Percentiles rank a stretch among this genome's conserved stretches.
phyloP scores from a whole-genome alignment of 2,797 vertebrate genomes.

The Enteromius radiatus region DNA sequence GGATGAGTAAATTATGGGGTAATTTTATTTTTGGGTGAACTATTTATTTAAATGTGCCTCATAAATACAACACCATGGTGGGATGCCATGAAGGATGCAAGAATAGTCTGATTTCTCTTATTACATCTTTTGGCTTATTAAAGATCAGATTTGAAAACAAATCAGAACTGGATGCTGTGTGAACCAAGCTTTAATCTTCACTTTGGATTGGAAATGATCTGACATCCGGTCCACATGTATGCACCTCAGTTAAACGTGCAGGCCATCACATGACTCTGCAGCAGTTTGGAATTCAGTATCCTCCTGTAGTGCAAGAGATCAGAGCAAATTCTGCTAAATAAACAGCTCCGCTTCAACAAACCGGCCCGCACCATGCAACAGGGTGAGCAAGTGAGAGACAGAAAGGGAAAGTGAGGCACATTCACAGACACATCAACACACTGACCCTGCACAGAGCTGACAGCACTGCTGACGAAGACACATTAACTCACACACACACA shows the following conservation, averaged over 20 bases:
- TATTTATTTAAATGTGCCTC: not conserved
- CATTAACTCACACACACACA: conserved; percentile 47
- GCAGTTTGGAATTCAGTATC: conserved; percentile 26
- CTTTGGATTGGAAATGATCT: not conserved
- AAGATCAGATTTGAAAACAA: not conserved
- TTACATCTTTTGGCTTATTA: not conserved
- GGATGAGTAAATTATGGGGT: no score
- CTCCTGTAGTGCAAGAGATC: conserved; percentile 33
- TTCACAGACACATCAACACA: conserved; percentile 59
- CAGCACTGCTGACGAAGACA: conserved; percentile 54
- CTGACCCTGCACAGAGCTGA: conserved; percentile 49
- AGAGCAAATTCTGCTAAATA: conserved; percentile 54
- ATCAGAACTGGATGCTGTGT: conserved; percentile 13
- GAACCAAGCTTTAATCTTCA: conserved; percentile 7
- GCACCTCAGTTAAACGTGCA: not conserved
- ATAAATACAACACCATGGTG: not conserved
- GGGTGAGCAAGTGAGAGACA: conserved; percentile 36
- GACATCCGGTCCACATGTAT: not conserved
- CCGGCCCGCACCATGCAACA: conserved; percentile 37
- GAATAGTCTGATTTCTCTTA: not conserved
- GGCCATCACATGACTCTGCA: conserved; percentile 4
- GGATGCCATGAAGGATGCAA: not conserved
- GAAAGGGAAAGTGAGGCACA: conserved; percentile 49
- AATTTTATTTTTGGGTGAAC: no score
- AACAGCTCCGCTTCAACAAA: conserved; percentile 51